Percentiles rank a stretch among this genome's conserved stretches.
Conservation (phyloP, 1,140 invertebrate genomes). For the Temnothorax nylanderi region DNA sequence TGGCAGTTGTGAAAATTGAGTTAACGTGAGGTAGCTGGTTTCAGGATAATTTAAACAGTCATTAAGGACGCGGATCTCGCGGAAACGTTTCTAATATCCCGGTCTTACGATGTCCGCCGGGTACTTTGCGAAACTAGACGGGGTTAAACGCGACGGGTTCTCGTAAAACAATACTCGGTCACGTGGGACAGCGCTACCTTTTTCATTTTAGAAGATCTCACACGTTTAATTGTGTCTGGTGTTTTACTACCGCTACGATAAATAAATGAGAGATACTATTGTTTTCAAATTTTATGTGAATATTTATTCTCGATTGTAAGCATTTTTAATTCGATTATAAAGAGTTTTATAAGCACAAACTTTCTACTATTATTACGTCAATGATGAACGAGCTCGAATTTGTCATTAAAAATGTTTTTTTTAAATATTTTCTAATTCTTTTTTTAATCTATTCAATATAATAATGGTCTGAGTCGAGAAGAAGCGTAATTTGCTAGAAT, state of each 20-base stretch:
- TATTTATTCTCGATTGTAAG: not conserved
- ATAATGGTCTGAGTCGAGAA: not conserved
- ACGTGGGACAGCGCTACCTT: not conserved
- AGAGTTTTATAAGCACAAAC: not conserved
- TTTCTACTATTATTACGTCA: not conserved
- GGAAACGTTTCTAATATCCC: slow-evolving; percentile 61
- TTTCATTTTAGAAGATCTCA: not conserved
- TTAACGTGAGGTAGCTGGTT: slow-evolving; percentile 70
- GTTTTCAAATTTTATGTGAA: not conserved
- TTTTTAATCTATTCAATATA: not conserved
- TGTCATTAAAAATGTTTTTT: not conserved
- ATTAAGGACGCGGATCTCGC: slow-evolving; percentile 53
- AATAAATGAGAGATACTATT: not conserved
- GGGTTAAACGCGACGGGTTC: slow-evolving; percentile 34
- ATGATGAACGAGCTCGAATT: not conserved
- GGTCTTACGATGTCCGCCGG: slow-evolving; percentile 21
- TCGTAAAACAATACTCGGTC: slow-evolving; percentile 59
- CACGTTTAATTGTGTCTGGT: not conserved
- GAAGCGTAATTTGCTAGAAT: not conserved
- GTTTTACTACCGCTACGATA: no score
- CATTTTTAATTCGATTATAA: not conserved
- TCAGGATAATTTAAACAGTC: slow-evolving; percentile 71
- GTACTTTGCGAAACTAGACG: slow-evolving; percentile 27
- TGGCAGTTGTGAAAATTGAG: slow-evolving; percentile 69
- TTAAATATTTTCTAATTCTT: not conserved